Conservation (phyloP, 2,888 invertebrate species). For the Epinotia ramella region DNA sequence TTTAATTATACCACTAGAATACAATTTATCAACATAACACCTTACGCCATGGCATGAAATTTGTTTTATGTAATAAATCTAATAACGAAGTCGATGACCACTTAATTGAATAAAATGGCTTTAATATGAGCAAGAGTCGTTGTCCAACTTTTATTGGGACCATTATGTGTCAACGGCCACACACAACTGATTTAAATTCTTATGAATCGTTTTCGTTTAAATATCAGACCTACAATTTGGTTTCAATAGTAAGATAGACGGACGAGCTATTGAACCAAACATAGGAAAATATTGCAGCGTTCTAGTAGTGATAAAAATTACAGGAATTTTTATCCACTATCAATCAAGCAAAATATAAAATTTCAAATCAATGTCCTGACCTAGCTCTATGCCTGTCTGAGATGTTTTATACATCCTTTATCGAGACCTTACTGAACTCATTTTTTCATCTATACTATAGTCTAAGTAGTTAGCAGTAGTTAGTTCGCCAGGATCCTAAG, state of each 20-base stretch:
- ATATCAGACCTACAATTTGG: not conserved
- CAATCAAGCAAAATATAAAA: no score
- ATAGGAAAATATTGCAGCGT: not conserved
- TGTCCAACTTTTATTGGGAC: constrained; percentile 21
- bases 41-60: no score
- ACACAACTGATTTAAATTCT: constrained; percentile 25
- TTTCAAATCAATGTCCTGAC: no score
- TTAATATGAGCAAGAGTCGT: constrained; percentile 11
- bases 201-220: constrained; percentile 14
- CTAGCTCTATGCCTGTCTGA: no score
- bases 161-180: constrained; percentile 36
- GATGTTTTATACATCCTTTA: not conserved
- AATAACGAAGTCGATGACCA: constrained; percentile 36
- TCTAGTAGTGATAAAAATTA: not conserved
- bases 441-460: no score
- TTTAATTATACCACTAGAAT: no score
- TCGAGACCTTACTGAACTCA: not conserved
- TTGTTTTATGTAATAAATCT: not conserved
- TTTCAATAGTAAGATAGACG: not conserved
- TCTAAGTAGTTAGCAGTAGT: no score
- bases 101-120: constrained; percentile 38
- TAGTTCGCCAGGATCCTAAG: no score
- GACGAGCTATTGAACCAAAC: not conserved
- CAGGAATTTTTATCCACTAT: no score
- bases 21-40: no score